Evolutionary conservation across 2,797 vertebrate species (phyloP), one percentile per base, ranked within the genome.

Genomic region (Sebastes itinus): DNA sequence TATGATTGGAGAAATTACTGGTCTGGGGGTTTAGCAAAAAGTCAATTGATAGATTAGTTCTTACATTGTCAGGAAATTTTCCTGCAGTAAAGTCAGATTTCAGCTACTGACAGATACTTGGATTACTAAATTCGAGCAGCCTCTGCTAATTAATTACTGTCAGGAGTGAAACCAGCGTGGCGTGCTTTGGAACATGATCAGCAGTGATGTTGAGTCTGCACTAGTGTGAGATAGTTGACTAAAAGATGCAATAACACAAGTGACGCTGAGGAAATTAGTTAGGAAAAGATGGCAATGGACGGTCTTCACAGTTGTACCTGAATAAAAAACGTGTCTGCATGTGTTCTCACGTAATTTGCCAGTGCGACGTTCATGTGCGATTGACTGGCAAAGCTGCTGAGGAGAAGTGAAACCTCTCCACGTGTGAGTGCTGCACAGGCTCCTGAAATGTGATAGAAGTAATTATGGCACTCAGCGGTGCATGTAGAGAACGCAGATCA

Each of bases 381-480:
- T 2, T 52, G 71, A 73, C 55, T 13, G 64, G 9, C 49, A 52
- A n/a, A 52, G 49, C 58, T 46, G 72, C 49, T n/a, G 27, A 75
- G 79, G 30, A 35, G 62, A 81, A 60, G 58, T 63, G 65, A 86
- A 71, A 61, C 60, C 80, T 85, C 77, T 90, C 46, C 52, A 81
- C 22, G 79, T 70, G 60, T 52, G 63, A 86, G 77, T 23, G 66
- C 62, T 0, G 59, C 78, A 60, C 84, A 80, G 65, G 67, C 75
- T 88, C 70, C 77, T 79, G 78, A 79, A 89, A 88, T 82, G 80
- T 72, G 59, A 85, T 73, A 80, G 38, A 92, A 79, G 77, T 87
- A 78, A 90, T 92, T 93, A 90, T 65, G 76, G 75, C 79, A 72
- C 88, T 92, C 84, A 87, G 55, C 32, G 3, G 80, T 46, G 84